Evolutionary conservation across 53 echinoderm and acorn worm species (phyloP), one percentile per base, ranked within the genome.

Genomic region (Pentamera pediparva): DNA sequence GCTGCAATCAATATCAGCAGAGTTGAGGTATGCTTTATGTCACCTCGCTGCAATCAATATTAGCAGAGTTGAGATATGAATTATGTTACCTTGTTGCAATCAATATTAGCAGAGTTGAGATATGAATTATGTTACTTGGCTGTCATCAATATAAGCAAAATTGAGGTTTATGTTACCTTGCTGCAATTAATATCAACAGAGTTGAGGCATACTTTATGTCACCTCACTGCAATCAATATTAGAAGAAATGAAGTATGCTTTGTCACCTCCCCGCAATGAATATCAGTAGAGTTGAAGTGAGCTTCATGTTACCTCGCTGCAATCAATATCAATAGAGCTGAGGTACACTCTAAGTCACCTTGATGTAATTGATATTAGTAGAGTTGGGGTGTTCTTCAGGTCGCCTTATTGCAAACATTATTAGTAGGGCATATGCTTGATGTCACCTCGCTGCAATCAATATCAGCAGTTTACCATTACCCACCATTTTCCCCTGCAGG

Each of bases 191-290:
- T n/a, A n/a, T n/a, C n/a, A n/a, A n/a, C n/a, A n/a, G n/a, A n/a
- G n/a, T n/a, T 3, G 47, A 45, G 47, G n/a, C n/a, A 17, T 45
- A 13, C 13, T 3, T 45, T n/a, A 45, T 45, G 47, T 45, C n/a
- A 17, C 15, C n/a, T n/a, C 47, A 17, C 47, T 17, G 47, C 3
- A 45, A 45, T 96, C 56, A 96, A 90, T 47, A 65, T 88, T 6
- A 96, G 96, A 83, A 75, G 96, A 34, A 85, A 87, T 24, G 96
- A 96, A 91, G 96, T 96, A 43, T 4, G n/a, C n/a, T n/a, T n/a
- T n/a, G n/a, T n/a, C n/a, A n/a, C n/a, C n/a, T n/a, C n/a, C n/a
- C n/a, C n/a, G n/a, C n/a, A n/a, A n/a, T n/a, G n/a, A n/a, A n/a
- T n/a, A n/a, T n/a, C n/a, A n/a, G 47, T 45, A 45, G n/a, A n/a